These are phyloP conservation scores for Parotocinclus haroldoi DNA, from an alignment of 2,797 vertebrate genomes.

Conservation along the genomic window DNA sequence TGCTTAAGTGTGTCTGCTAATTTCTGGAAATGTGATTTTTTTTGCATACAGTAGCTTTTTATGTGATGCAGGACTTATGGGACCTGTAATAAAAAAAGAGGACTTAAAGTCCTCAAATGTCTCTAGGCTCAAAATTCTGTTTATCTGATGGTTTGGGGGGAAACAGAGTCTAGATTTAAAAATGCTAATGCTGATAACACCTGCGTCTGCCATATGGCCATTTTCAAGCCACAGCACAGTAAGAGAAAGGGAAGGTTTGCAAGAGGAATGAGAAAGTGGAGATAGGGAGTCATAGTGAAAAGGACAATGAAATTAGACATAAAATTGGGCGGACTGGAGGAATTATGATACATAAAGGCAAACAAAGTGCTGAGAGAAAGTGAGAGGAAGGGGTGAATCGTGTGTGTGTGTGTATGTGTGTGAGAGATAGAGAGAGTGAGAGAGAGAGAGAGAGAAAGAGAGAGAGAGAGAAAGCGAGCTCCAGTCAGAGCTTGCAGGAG, in stretches of 20 bases:
- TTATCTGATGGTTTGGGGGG: too few species aligned
- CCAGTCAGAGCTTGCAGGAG: constrained; percentile 13
- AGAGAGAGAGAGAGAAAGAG: too few species aligned
- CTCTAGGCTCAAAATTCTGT: too few species aligned
- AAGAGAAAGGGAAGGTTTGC: background rate
- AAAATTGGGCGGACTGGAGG: background rate
- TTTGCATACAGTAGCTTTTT: too few species aligned
- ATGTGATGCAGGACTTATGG: too few species aligned
- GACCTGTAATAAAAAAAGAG: too few species aligned
- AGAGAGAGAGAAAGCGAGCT: background rate
- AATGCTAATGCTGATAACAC: background rate
- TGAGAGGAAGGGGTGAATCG: background rate
- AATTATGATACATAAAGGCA: background rate
- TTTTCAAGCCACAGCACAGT: constrained; percentile 3
- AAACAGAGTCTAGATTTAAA: background rate
- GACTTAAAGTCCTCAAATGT: too few species aligned
- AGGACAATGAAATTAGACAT: background rate
- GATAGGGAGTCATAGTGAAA: too few species aligned
- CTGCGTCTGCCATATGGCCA: constrained; percentile 25
- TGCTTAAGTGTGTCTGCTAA: too few species aligned
- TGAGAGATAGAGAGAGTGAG: too few species aligned
- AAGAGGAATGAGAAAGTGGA: background rate
- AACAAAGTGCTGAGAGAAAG: background rate
- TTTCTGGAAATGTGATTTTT: too few species aligned
- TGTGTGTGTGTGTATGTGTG: too few species aligned